Evolutionary conservation across 2,113 vertebrate genomes (phyloP).

Genomic region (Cervus canadensis): DNA sequence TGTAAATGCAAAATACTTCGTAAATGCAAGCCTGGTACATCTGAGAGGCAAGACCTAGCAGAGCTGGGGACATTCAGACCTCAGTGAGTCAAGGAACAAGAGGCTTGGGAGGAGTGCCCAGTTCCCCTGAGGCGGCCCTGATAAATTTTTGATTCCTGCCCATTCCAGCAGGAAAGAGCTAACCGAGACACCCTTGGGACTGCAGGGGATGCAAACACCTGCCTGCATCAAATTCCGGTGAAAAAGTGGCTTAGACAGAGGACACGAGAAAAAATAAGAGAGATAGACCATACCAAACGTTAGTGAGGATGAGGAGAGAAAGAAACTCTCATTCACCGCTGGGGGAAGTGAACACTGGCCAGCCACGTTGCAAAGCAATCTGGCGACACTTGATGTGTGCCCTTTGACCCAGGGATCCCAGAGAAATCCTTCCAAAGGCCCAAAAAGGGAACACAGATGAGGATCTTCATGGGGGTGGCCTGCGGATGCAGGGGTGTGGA

Average conservation of each 20-base stretch:
- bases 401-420: neutral
- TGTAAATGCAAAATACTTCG: neutral
- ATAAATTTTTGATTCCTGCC: neutral
- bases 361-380: neutral
- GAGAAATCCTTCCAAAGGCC: neutral
- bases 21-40: neutral
- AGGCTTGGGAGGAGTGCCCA: neutral
- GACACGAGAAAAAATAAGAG: neutral
- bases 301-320: neutral
- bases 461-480: neutral
- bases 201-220: neutral
- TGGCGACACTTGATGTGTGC: accelerated
- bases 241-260: neutral
- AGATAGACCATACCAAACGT: neutral
- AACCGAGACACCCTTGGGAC: neutral
- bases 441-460: neutral
- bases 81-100: neutral
- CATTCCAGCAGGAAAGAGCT: no score
- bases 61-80: neutral
- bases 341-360: no score
- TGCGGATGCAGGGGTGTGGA: neutral
- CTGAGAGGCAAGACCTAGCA: neutral
- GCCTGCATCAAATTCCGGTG: neutral
- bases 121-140: neutral
- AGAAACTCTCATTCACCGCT: neutral